A percentile compares a stretch with the other conserved stretches of the same genome.
Evolutionary conservation across 1,140 invertebrate genomes (phyloP).

Genomic region (Procambarus clarkii): DNA sequence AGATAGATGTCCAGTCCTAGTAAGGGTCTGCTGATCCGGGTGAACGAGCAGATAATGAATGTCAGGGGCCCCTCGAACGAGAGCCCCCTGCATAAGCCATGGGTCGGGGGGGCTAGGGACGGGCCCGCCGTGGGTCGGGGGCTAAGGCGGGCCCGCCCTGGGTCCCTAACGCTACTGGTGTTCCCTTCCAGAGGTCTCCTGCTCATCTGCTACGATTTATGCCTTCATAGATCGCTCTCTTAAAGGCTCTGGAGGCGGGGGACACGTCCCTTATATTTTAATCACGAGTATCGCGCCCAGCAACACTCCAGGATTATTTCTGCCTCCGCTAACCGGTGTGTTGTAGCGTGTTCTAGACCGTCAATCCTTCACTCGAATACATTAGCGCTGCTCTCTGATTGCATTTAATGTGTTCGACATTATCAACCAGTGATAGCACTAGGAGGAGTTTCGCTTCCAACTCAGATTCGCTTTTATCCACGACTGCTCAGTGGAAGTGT

Average conservation of each 20-base stretch:
- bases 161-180: background rate
- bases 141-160: background rate
- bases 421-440: background rate
- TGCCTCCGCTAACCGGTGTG: background rate
- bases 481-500: background rate
- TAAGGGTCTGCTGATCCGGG: background rate
- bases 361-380: background rate
- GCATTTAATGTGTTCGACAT: background rate
- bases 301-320: background rate
- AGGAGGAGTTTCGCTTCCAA: too few species aligned
- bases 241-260: background rate
- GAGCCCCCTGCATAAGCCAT: background rate
- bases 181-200: background rate
- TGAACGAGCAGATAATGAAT: constrained; percentile 1
- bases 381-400: background rate
- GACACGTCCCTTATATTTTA: background rate
- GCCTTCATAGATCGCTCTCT: background rate
- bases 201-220: background rate
- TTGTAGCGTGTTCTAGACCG: background rate
- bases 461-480: background rate
- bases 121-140: background rate
- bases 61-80: background rate
- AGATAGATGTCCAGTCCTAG: background rate
- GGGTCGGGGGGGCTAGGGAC: background rate
- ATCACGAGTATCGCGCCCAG: background rate